Evolutionary conservation across 2,888 invertebrate genomes (phyloP).

Genomic region (Cheilosia variabilis): DNA sequence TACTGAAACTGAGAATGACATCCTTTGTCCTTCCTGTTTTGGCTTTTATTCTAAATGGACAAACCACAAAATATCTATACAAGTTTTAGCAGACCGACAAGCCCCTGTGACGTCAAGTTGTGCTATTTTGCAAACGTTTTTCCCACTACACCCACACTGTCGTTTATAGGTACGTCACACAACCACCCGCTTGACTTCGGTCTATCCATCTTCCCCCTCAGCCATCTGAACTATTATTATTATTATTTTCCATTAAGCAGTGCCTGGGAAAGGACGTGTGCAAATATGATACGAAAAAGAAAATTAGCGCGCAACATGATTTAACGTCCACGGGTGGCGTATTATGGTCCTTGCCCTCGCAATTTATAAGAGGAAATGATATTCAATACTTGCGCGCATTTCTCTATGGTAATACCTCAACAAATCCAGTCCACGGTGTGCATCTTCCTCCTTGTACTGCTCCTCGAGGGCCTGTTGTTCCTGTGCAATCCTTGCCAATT

Average conservation of each 20-base stretch:
- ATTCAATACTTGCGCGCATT: conserved; percentile 15
- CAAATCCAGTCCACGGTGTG: conserved; percentile 81
- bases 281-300: conserved; percentile 24
- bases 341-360: not conserved
- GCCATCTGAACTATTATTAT: not conserved
- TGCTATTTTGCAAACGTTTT: conserved; percentile 13
- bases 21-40: not conserved
- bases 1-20: conserved; percentile 16
- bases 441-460: conserved; percentile 81
- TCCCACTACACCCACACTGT: conserved; percentile 18
- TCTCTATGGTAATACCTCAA: conserved; percentile 79
- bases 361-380: not conserved
- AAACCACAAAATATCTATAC: not conserved
- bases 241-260: conserved; percentile 17
- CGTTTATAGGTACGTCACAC: not conserved
- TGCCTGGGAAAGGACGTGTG: conserved; percentile 28
- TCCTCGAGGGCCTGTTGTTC: conserved; percentile 80
- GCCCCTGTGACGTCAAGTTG: conserved; percentile 26
- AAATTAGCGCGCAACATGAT: conserved; percentile 39
- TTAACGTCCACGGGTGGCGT: conserved; percentile 7
- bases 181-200: not conserved
- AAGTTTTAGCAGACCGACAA: conserved; percentile 14
- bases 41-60: conserved; percentile 4
- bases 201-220: not conserved
- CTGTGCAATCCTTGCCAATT: conserved; percentile 77